Evolutionary conservation across 2,888 invertebrate species (phyloP).

Genomic region (Geotrupes spiniger): DNA sequence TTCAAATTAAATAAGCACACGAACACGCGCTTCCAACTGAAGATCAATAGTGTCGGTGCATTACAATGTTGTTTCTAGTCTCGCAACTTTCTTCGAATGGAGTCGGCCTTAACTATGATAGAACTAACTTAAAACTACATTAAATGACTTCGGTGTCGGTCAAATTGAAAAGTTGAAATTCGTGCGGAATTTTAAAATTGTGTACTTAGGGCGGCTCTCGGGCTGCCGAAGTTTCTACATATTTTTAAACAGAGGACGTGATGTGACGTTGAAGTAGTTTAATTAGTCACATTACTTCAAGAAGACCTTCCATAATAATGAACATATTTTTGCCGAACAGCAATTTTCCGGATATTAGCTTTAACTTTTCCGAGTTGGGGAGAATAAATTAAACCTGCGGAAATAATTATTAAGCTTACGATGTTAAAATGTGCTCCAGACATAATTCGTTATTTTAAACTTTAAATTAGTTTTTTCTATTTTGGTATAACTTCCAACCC

Average conservation of each 20-base stretch:
- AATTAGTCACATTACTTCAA: conserved; percentile 12
- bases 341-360: conserved; percentile 7
- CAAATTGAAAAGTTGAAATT: conserved; percentile 6
- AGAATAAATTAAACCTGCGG: too few relatives aligned
- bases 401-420: too few relatives aligned
- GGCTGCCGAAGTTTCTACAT: conserved; percentile 7
- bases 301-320: conserved; percentile 1
- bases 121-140: conserved; percentile 18
- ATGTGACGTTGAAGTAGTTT: conserved; percentile 11
- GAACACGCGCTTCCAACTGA: neutral
- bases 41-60: conserved; percentile 6
- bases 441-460: too few relatives aligned
- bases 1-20: conserved; percentile 6
- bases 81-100: conserved; percentile 7
- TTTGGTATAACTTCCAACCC: too few relatives aligned
- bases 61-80: conserved; percentile 3
- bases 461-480: too few relatives aligned
- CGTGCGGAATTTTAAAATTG: conserved; percentile 6
- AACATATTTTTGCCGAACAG: conserved; percentile 2
- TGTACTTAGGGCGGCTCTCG: neutral
- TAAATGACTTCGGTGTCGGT: conserved; percentile 9
- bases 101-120: conserved; percentile 14
- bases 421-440: too few relatives aligned
- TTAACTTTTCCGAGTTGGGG: conserved; percentile 3
- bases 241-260: conserved; percentile 14